Base-by-base conservation (phyloP, 2,888 invertebrate species). In the Sminthurinus aureus region DNA sequence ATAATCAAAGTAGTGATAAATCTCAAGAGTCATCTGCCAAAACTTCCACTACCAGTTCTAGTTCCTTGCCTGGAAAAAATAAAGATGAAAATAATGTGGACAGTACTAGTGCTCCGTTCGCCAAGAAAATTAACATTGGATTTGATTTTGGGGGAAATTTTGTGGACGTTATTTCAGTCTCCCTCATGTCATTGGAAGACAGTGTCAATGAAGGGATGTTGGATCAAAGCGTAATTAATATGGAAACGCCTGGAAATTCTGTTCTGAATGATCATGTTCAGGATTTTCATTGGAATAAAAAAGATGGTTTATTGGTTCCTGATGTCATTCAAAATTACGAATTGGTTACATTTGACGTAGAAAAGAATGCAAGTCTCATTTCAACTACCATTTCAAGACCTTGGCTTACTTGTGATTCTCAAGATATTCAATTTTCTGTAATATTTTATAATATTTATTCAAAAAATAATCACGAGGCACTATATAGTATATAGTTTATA, bases 401-500 rank as follows among this genome's bases (percentile, higher is more conserved):
- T 50, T 82, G 82, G 82, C 77, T 82, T 3, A 82, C 82, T 24
- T 82, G 82, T 50, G 82, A 82, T 77, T 24, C 11, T 11, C 75
- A 77, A 50, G 82, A 82, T 69, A n/a, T 82, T 58, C 82, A 82
- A 38, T 82, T 82, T 24, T 52, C 82, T 13, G 82, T 82, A 82
- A 67, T 80, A 71, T 52, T 66, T 20, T 67, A 66, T 18, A 66
- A 66, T 18, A n/a, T 11, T 66, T 66, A n/a, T n/a, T n/a, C n/a
- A n/a, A n/a, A n/a, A n/a, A n/a, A n/a, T n/a, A n/a, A n/a, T n/a
- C n/a, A n/a, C n/a, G n/a, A n/a, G n/a, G n/a, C n/a, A n/a, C n/a
- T n/a, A n/a, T n/a, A n/a, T n/a, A n/a, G n/a, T n/a, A n/a, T n/a
- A n/a, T n/a, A n/a, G n/a, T 52, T 52, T 52, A 52, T 52, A 52